Conservation (phyloP, 2,888 invertebrate genomes). For the Ectropis crepuscularia region DNA sequence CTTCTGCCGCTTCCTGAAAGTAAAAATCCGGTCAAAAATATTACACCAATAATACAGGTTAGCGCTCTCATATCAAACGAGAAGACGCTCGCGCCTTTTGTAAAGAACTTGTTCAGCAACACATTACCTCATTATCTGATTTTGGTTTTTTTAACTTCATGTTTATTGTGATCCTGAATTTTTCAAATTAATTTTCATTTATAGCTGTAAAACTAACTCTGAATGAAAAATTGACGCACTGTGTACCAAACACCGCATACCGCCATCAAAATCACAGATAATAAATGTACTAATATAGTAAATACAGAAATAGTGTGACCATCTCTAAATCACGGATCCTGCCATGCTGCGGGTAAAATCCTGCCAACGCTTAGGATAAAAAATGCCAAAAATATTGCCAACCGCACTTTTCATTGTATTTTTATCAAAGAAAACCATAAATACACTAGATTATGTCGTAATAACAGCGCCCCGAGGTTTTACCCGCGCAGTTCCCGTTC, state of each 20-base stretch:
- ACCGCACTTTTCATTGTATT: too few species aligned
- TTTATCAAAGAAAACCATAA: too few species aligned
- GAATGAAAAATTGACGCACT: too few species aligned
- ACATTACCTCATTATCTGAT: constrained; percentile 63
- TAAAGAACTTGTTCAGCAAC: constrained; percentile 32
- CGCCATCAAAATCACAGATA: constrained; percentile 1
- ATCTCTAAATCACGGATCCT: too few species aligned
- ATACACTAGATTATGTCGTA: too few species aligned
- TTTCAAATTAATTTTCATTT: not conserved
- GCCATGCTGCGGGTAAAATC: too few species aligned
- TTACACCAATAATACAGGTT: constrained; percentile 5
- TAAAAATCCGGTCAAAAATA: not conserved
- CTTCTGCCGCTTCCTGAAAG: constrained; percentile 50
- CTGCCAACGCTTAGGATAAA: too few species aligned
- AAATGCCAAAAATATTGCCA: too few species aligned
- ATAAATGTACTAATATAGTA: too few species aligned
- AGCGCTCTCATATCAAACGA: not conserved
- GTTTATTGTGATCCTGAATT: not conserved
- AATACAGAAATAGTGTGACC: too few species aligned
- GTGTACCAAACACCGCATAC: not conserved
- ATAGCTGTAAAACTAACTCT: not conserved
- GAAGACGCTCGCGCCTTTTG: constrained; percentile 1
- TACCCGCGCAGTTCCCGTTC: too few species aligned
- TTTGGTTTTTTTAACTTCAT: constrained; percentile 76
- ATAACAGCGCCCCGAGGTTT: too few species aligned